A percentile compares a stretch with the other conserved stretches of the same genome.
Evolutionary conservation across 92 coral and sea anemone genomes (phyloP).

Genomic region (Parazoanthus darwini): DNA sequence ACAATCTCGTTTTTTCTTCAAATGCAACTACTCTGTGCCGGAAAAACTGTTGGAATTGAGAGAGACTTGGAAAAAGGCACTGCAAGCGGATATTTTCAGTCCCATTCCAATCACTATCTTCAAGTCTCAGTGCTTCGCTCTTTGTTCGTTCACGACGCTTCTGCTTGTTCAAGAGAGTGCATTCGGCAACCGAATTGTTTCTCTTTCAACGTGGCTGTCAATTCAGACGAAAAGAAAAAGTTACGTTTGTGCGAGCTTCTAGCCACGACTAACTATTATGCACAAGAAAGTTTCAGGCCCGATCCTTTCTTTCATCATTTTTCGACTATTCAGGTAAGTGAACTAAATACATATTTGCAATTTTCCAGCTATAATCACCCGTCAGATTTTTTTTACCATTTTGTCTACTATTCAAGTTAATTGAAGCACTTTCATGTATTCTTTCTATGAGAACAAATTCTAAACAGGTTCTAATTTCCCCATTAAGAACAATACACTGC

Average conservation of each 20-base stretch:
- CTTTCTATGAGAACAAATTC: too few relatives aligned
- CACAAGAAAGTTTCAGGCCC: not conserved
- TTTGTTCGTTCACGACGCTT: too few relatives aligned
- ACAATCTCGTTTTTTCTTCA: not conserved
- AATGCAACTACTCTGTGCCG: not conserved
- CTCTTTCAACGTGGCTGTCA: slow-evolving; percentile 23
- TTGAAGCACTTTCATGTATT: too few relatives aligned
- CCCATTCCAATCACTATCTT: slow-evolving; percentile 11
- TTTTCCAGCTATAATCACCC: too few relatives aligned
- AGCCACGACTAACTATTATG: not conserved
- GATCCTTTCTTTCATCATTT: slow-evolving; percentile 10
- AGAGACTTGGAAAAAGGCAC: not conserved
- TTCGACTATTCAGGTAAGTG: slow-evolving; percentile 10
- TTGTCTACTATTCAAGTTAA: too few relatives aligned
- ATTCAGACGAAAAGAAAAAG: not conserved
- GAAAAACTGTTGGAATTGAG: not conserved
- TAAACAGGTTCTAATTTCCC: too few relatives aligned
- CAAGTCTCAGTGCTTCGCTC: slow-evolving; percentile 5
- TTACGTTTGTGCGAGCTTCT: slow-evolving; percentile 21
- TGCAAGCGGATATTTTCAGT: slow-evolving; percentile 10
- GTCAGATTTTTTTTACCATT: too few relatives aligned
- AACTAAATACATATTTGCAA: not conserved
- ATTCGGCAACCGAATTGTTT: slow-evolving; percentile 1
- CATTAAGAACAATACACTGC: too few relatives aligned
- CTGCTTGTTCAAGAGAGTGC: not conserved